These are phyloP conservation scores for Epizoanthus scotinus DNA, from an alignment of 92 coral and sea anemone genomes.

Conservation along the genomic window DNA sequence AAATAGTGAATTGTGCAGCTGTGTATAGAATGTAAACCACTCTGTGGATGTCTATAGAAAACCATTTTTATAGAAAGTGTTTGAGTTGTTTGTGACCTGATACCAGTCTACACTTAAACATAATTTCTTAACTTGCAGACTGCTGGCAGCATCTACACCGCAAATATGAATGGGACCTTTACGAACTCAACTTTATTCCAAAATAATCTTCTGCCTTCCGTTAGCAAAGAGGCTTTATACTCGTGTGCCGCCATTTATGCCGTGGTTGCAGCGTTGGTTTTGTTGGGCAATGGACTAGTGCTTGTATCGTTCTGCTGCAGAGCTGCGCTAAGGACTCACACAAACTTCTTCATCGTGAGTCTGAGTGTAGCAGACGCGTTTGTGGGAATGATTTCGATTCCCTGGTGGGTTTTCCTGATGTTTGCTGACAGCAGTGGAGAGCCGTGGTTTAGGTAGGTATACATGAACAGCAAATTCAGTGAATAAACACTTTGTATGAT, in stretches of 20 bases:
- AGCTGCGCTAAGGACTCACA: slow-evolving; percentile 57
- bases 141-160: not conserved
- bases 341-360: slow-evolving; percentile 73
- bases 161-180: not conserved
- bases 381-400: slow-evolving; percentile 68
- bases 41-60: too few species aligned
- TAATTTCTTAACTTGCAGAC: not conserved
- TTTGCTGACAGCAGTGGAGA: slow-evolving; percentile 41
- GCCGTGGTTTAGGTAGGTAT: slow-evolving; percentile 43
- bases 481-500: too few species aligned
- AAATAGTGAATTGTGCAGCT: too few species aligned
- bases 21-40: too few species aligned
- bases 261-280: slow-evolving; percentile 49
- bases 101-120: not conserved
- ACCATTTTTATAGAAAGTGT: not conserved
- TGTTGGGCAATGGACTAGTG: slow-evolving; percentile 65
- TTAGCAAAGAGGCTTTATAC: not conserved
- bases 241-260: slow-evolving; percentile 56
- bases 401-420: slow-evolving; percentile 69
- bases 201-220: not conserved
- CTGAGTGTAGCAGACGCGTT: slow-evolving; percentile 66
- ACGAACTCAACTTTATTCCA: not conserved
- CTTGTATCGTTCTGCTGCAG: slow-evolving; percentile 60
- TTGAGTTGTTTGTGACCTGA: not conserved
- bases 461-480: too few species aligned